A percentile compares a stretch with the other conserved stretches of the same genome.
Conservation (phyloP, 2,113 vertebrate genomes). For the Saccopteryx bilineata region DNA sequence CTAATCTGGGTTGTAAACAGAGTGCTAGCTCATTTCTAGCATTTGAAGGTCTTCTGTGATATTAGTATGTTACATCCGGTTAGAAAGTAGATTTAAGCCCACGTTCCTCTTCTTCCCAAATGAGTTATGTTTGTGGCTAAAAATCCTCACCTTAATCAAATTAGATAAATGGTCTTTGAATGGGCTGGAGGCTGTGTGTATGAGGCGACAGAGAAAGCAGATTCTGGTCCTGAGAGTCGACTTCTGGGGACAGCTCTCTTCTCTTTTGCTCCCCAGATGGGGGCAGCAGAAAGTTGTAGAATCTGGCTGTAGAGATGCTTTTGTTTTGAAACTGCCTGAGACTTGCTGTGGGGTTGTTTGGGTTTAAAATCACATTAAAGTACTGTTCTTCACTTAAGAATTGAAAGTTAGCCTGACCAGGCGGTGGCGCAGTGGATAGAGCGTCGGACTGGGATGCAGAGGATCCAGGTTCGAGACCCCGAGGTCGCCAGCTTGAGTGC, state of each 20-base stretch:
- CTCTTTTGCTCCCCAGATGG: neutral
- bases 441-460: too few relatives aligned
- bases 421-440: too few relatives aligned
- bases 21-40: neutral
- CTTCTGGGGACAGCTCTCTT: neutral
- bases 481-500: too few relatives aligned
- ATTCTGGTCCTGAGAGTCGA: neutral
- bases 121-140: neutral
- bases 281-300: slow-evolving; percentile 52
- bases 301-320: neutral
- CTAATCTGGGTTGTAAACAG: neutral
- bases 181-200: neutral
- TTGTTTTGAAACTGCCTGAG: neutral
- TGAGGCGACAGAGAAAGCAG: neutral
- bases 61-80: neutral
- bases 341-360: neutral
- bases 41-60: neutral
- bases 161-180: neutral
- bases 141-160: neutral
- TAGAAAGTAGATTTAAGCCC: neutral
- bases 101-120: neutral
- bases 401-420: neutral
- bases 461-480: too few relatives aligned
- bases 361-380: neutral
- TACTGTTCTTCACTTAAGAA: neutral